A percentile compares a stretch with the other conserved stretches of the same genome.
Evolutionary conservation across 2,797 vertebrate species (phyloP).

Genomic region (Danio tinwini): DNA sequence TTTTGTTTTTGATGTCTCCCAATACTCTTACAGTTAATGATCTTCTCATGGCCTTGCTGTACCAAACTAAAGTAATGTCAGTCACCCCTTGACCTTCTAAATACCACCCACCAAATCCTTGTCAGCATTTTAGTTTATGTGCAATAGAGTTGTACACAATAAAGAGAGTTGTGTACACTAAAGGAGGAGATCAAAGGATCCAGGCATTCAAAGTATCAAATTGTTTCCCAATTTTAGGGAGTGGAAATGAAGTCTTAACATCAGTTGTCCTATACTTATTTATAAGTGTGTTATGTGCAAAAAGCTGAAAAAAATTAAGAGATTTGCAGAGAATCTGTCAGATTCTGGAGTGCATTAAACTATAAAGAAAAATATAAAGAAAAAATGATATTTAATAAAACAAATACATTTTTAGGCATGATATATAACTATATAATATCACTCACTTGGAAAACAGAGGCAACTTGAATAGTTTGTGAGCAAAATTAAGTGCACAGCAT

Average conservation of each 20-base stretch:
- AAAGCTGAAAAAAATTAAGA: background rate
- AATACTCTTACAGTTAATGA: constrained; percentile 47
- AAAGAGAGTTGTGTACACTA: constrained; percentile 9
- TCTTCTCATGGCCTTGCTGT: constrained; percentile 28
- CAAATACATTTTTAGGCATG: too few species aligned
- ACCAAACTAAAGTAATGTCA: constrained; percentile 48
- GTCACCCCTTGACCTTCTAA: constrained; percentile 53
- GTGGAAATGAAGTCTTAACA: background rate
- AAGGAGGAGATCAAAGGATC: constrained; percentile 35
- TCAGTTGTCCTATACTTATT: background rate
- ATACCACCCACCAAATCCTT: constrained; percentile 40
- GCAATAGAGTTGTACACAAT: constrained; percentile 3
- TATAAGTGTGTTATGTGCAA: background rate
- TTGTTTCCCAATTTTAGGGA: background rate
- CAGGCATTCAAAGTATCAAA: constrained; percentile 16
- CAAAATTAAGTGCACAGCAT: too few species aligned
- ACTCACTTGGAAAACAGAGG: too few species aligned
- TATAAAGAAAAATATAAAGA: too few species aligned
- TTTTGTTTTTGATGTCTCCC: constrained; percentile 43
- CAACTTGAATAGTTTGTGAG: too few species aligned
- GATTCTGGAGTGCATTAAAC: too few species aligned
- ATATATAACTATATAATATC: too few species aligned
- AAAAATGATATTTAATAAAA: too few species aligned
- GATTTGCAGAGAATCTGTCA: too few species aligned
- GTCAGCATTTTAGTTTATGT: constrained; percentile 29